These are phyloP conservation scores for Camptogramma bilineatum DNA, from an alignment of 2,888 invertebrate species.

Conservation along the genomic window DNA sequence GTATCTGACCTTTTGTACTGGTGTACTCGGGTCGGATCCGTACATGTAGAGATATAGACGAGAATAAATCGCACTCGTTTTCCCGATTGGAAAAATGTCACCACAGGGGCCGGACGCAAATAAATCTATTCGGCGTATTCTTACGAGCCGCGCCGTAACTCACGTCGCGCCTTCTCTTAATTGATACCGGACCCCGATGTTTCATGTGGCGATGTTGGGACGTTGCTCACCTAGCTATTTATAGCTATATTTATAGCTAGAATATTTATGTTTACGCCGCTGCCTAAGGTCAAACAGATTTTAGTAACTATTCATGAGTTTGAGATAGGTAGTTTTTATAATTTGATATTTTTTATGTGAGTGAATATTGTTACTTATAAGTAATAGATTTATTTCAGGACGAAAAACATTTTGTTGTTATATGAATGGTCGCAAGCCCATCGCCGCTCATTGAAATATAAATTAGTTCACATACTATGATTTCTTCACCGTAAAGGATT, in stretches of 20 bases:
- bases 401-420: too few relatives aligned
- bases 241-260: too few relatives aligned
- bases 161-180: slow-evolving; percentile 44
- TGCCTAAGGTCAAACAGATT: too few relatives aligned
- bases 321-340: too few relatives aligned
- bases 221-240: background rate
- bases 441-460: too few relatives aligned
- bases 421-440: too few relatives aligned
- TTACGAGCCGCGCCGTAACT: slow-evolving; percentile 29
- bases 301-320: too few relatives aligned
- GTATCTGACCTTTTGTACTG: background rate
- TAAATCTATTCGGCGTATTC: slow-evolving; percentile 44
- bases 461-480: too few relatives aligned
- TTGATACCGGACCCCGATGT: slow-evolving; percentile 40
- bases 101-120: slow-evolving; percentile 37
- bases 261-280: background rate
- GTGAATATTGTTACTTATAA: too few relatives aligned
- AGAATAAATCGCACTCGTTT: background rate
- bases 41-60: background rate
- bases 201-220: slow-evolving; percentile 5
- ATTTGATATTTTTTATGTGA: too few relatives aligned
- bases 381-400: too few relatives aligned
- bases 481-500: too few relatives aligned
- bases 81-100: slow-evolving; percentile 31
- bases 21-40: background rate